Conservation (phyloP, 2,888 invertebrate species). For the Plusia festucae region DNA sequence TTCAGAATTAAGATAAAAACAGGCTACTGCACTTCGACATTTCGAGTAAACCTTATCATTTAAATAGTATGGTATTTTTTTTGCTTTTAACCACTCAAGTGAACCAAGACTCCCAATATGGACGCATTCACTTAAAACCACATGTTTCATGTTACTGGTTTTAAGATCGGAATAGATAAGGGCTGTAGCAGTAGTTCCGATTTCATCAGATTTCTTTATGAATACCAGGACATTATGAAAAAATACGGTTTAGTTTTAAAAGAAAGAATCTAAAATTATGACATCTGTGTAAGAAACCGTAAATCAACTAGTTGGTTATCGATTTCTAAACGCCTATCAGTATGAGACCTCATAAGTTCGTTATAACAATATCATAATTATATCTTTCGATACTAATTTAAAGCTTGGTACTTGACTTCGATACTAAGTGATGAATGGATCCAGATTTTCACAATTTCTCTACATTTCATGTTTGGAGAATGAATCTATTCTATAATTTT, state of each 20-base stretch:
- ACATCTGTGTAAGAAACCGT: too few relatives aligned
- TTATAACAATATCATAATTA: conserved; percentile 22
- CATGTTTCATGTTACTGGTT: conserved; percentile 37
- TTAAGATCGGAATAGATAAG: conserved; percentile 47
- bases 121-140: conserved; percentile 42
- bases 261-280: too few relatives aligned
- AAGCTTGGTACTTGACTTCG: too few relatives aligned
- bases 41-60: conserved; percentile 5
- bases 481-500: too few relatives aligned
- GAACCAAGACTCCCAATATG: conserved; percentile 23
- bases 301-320: too few relatives aligned
- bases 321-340: not conserved
- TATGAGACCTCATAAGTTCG: conserved; percentile 30
- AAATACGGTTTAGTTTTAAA: too few relatives aligned
- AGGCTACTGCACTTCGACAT: conserved; percentile 3
- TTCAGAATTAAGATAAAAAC: not conserved
- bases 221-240: not conserved
- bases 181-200: conserved; percentile 17
- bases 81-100: conserved; percentile 15
- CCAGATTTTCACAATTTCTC: conserved; percentile 44
- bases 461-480: not conserved
- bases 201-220: conserved; percentile 1
- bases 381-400: conserved; percentile 13
- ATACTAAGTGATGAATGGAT: conserved; percentile 44
- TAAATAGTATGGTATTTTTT: conserved; percentile 7